A percentile compares a stretch with the other conserved stretches of the same genome.
phyloP scores from a whole-genome alignment of 2,888 invertebrate genomes.

The Chelonus formosanus region DNA sequence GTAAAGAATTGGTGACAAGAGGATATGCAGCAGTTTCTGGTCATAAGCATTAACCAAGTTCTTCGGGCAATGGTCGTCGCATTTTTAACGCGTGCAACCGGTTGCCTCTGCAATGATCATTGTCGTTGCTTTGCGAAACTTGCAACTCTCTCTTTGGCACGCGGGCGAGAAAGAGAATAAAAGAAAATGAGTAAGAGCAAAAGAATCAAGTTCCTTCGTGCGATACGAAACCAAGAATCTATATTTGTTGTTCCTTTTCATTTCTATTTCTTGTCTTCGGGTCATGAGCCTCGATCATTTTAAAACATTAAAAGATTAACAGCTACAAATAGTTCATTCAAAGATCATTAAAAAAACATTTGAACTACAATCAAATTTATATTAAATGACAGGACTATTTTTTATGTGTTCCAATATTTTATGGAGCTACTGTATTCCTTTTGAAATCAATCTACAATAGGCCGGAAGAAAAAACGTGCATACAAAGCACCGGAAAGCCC shows the following conservation, averaged over 20 bases:
- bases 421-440: too few relatives aligned
- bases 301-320: too few relatives aligned
- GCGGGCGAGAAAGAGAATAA: slow-evolving; percentile 11
- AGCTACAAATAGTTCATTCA: too few relatives aligned
- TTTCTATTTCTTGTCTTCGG: too few relatives aligned
- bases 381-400: too few relatives aligned
- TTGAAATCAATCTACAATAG: slow-evolving; percentile 12
- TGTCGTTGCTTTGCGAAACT: slow-evolving; percentile 60
- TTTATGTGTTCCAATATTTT: too few relatives aligned
- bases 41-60: slow-evolving; percentile 51
- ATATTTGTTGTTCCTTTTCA: too few relatives aligned
- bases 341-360: too few relatives aligned
- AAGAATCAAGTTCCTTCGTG: not conserved
- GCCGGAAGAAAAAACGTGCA: slow-evolving; percentile 14
- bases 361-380: too few relatives aligned
- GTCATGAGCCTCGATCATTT: too few relatives aligned
- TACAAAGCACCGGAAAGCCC: slow-evolving; percentile 13
- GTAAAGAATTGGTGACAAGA: slow-evolving; percentile 19
- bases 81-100: slow-evolving; percentile 63
- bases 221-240: not conserved
- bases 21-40: slow-evolving; percentile 50
- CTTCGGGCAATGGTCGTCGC: slow-evolving; percentile 42
- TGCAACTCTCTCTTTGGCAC: slow-evolving; percentile 37
- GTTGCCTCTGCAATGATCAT: slow-evolving; percentile 60
- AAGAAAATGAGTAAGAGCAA: slow-evolving; percentile 12